Evolutionary conservation across 2,113 vertebrate genomes (phyloP).

Genomic region (Pseudolaguvia tuberculata): DNA sequence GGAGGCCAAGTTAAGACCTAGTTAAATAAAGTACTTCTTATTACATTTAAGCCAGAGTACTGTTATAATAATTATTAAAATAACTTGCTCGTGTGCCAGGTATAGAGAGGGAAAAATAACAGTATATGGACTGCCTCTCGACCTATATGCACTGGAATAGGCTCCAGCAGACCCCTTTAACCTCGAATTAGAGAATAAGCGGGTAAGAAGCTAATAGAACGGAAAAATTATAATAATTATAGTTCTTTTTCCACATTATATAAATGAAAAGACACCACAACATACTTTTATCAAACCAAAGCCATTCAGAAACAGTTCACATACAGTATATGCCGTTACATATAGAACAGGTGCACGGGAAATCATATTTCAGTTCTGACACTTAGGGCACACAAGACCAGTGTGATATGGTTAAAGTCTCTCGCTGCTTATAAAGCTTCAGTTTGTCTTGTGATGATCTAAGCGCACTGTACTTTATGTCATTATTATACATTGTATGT

Average conservation of each 20-base stretch:
- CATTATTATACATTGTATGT: no score
- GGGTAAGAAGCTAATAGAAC: no score
- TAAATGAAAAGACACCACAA: background rate
- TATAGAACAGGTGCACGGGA: constrained; percentile 10
- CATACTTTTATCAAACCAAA: background rate
- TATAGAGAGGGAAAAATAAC: background rate
- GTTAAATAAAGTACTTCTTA: background rate
- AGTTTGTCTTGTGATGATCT: background rate
- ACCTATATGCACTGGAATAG: no score
- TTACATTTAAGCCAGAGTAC: background rate
- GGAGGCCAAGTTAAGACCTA: background rate
- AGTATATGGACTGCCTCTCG: no score
- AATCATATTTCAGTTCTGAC: constrained; percentile 19
- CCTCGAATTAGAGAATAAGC: no score
- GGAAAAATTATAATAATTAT: background rate
- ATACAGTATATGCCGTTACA: background rate
- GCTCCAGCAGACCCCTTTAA: no score
- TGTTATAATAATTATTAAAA: background rate
- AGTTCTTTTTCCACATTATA: background rate
- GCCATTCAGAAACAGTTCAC: background rate
- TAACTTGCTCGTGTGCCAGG: background rate
- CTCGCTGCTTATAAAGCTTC: background rate
- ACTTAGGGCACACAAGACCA: constrained; percentile 17
- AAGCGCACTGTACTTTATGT: background rate
- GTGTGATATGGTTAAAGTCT: background rate